Percentiles rank a stretch among this genome's conserved stretches.
These are phyloP conservation scores for Parascotia fuliginaria DNA, from an alignment of 2,888 invertebrate genomes.

Conservation along the genomic window DNA sequence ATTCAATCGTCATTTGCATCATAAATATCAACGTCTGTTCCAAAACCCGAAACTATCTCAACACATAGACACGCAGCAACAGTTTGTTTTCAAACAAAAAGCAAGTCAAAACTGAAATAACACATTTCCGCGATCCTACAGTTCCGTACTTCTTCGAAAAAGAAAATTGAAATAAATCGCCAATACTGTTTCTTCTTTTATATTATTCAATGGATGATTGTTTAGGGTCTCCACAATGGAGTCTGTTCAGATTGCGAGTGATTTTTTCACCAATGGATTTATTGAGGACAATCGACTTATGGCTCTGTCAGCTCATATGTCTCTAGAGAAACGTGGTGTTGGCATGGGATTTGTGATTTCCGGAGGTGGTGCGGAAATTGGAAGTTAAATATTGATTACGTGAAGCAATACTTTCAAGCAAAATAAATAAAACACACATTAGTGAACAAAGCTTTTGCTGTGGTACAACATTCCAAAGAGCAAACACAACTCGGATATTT, in stretches of 20 bases:
- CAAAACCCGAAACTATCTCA: slow-evolving; percentile 5
- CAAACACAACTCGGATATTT: not conserved
- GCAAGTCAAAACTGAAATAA: slow-evolving; percentile 25
- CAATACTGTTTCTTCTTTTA: slow-evolving; percentile 28
- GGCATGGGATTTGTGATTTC: slow-evolving; percentile 1
- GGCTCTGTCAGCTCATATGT: slow-evolving; percentile 5
- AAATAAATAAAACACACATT: slow-evolving; percentile 4
- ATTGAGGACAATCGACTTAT: slow-evolving; percentile 9
- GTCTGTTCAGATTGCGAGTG: slow-evolving; percentile 9
- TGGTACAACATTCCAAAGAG: not conserved
- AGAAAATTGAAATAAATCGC: slow-evolving; percentile 55
- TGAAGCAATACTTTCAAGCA: slow-evolving; percentile 2
- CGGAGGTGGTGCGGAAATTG: slow-evolving; percentile 4
- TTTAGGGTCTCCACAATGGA: slow-evolving; percentile 10
- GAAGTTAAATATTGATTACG: slow-evolving; percentile 9
- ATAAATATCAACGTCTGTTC: slow-evolving; percentile 2
- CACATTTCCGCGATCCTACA: slow-evolving; percentile 38
- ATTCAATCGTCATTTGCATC: slow-evolving; percentile 1
- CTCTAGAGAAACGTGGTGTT: slow-evolving; percentile 3
- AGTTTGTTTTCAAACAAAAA: slow-evolving; percentile 26
- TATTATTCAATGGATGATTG: slow-evolving; percentile 16
- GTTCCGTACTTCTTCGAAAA: slow-evolving; percentile 26
- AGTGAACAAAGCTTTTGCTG: slow-evolving; percentile 1
- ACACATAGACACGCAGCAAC: slow-evolving; percentile 23
- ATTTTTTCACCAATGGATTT: slow-evolving; percentile 8